Evolutionary conservation across 1,140 invertebrate genomes (phyloP), one percentile per base, ranked within the genome.

Genomic region (Magallana angulata): DNA sequence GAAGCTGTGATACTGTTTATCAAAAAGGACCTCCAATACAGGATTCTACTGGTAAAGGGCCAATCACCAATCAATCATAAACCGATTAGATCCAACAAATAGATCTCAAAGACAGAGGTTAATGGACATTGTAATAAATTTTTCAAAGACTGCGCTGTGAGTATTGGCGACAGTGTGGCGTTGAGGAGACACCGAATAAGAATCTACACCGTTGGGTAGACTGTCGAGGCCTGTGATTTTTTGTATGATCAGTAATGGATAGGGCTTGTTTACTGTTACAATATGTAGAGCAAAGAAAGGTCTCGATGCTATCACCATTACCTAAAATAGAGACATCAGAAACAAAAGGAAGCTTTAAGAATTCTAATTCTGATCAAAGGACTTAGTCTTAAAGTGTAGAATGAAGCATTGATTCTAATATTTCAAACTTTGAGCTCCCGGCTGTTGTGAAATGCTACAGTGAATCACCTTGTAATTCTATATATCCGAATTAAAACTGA

Each of bases 251-350:
- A 76, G 68, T 76, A 76, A 76, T 76, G 68, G 68, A 76, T 76
- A 76, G 68, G 68, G 8, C 30, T 76, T 76, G 68, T 76, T 76
- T 76, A 76, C 68, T 76, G 68, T 76, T 76, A 76, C 24, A 24
- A 76, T 30, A 76, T 76, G 36, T 76, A 76, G 68, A 76, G 68
- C 68, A 76, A 76, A 76, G 68, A 76, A 76, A 76, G 68, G 68
- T 76, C 68, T 76, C 1, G 18, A 76, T 48, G 68, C 24, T 76
- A 76, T 76, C 68, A 76, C 12, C 24, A 76, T 76, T 76, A 76
- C 68, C 68, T 30, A 24, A 76, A 76, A 76, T 76, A 76, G 18
- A 76, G 68, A 76, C 68, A 24, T 76, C 24, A 76, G 68, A 76
- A 76, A 76, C 68, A 76, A 76, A 76, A 76, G 68, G 68, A 76